Conservation (phyloP, 2,113 vertebrate species). For the Talpa occidentalis region DNA sequence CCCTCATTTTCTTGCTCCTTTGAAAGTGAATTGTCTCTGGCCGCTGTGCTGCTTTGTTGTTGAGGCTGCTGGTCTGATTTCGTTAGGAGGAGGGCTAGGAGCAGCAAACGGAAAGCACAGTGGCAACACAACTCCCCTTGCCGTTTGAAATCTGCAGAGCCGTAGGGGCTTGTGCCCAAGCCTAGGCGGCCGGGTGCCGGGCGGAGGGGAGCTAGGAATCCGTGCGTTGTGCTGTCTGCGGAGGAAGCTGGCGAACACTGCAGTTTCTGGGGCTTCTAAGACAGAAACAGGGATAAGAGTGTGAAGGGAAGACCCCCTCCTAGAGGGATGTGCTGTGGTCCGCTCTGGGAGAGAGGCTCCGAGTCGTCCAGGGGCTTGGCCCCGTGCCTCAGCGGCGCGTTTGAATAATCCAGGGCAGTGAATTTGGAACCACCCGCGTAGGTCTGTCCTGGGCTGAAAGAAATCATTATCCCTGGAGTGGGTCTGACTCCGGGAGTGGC, state of each 20-base stretch:
- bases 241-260: background rate
- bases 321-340: background rate
- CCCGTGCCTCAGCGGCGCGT: background rate
- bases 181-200: background rate
- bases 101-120: background rate
- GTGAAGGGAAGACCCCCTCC: background rate
- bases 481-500: conserved; percentile 52
- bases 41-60: conserved; percentile 41
- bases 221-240: background rate
- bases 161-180: background rate
- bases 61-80: conserved; percentile 20
- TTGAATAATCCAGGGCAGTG: conserved; percentile 17
- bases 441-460: conserved; percentile 66
- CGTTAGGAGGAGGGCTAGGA: background rate
- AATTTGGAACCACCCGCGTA: conserved; percentile 53
- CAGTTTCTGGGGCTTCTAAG: background rate
- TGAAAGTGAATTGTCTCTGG: background rate
- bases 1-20: background rate
- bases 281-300: background rate
- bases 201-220: background rate
- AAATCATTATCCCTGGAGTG: conserved; percentile 54
- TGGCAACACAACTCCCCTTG: background rate
- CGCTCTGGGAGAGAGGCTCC: background rate
- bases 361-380: conserved; percentile 44
- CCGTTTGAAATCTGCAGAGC: background rate